These are phyloP conservation scores for Pavo muticus DNA, from an alignment of 2,113 vertebrate species.

Conservation along the genomic window DNA sequence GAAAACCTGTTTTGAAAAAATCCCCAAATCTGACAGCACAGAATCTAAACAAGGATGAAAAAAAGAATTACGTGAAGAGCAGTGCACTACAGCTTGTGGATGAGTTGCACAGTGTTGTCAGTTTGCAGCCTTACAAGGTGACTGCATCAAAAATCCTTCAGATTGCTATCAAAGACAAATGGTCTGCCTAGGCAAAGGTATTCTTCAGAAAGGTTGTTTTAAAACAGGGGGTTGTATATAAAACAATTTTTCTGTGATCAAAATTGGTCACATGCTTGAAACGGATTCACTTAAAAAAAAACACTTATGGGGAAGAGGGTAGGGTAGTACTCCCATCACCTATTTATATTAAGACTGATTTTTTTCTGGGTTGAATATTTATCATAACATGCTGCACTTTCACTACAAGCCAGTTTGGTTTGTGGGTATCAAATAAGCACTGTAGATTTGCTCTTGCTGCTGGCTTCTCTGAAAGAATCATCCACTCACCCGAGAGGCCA, in stretches of 20 bases:
- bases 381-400: not conserved
- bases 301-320: not conserved
- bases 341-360: not conserved
- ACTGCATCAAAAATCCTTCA: slow-evolving; percentile 7
- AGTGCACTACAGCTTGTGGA: not conserved
- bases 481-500: not conserved
- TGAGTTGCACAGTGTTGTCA: not conserved
- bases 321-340: not conserved
- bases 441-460: not conserved
- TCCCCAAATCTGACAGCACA: not conserved
- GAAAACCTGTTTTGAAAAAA: slow-evolving; percentile 9
- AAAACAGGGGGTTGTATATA: not conserved
- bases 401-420: not conserved
- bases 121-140: not conserved
- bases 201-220: not conserved
- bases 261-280: not conserved
- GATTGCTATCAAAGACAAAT: slow-evolving; percentile 13
- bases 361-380: not conserved
- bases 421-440: not conserved
- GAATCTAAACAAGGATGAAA: not conserved
- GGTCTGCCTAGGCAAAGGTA: not conserved
- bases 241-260: not conserved
- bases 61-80: not conserved
- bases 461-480: not conserved
- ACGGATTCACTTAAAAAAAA: not conserved